phyloP scores from a whole-genome alignment of 1,140 invertebrate species.

The Drosophila punjabiensis region DNA sequence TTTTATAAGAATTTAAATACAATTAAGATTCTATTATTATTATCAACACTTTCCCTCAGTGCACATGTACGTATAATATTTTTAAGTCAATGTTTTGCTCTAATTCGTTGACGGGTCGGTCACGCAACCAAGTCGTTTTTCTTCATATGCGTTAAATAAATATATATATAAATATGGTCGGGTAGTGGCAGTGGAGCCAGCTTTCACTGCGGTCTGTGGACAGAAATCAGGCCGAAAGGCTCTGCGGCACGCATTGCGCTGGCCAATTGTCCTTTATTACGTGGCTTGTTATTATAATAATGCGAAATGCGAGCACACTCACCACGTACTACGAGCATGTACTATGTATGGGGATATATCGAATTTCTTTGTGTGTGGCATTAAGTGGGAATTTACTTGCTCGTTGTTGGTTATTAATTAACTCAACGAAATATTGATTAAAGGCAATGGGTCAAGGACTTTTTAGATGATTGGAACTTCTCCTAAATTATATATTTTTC shows the following conservation, averaged over 20 bases:
- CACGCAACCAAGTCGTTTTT: slow-evolving; percentile 77
- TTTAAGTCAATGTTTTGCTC: slow-evolving; percentile 59
- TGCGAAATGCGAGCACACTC: slow-evolving; percentile 43
- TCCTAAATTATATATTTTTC: too few species aligned
- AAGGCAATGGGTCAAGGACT: slow-evolving; percentile 25
- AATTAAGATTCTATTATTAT: background rate
- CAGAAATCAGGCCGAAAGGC: slow-evolving; percentile 43
- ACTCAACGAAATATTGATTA: slow-evolving; percentile 29
- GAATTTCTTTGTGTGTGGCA: slow-evolving; percentile 32
- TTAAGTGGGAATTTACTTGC: slow-evolving; percentile 32
- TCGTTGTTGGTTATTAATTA: slow-evolving; percentile 20
- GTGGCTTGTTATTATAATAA: slow-evolving; percentile 71
- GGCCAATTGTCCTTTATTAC: slow-evolving; percentile 66
- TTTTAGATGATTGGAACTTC: background rate
- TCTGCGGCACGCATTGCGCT: slow-evolving; percentile 47
- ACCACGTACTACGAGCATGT: slow-evolving; percentile 3
- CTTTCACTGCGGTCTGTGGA: slow-evolving; percentile 42
- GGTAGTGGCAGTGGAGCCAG: slow-evolving; percentile 25
- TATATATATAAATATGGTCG: slow-evolving; percentile 40
- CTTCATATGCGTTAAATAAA: slow-evolving; percentile 76
- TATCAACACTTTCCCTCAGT: slow-evolving; percentile 14
- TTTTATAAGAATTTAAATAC: too few species aligned
- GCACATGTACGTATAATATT: slow-evolving; percentile 29
- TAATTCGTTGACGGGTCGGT: slow-evolving; percentile 65
- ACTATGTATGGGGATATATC: slow-evolving; percentile 15